These are phyloP conservation scores for Notoglanidium macrostoma DNA, from an alignment of 2,797 vertebrate genomes.

Conservation along the genomic window DNA sequence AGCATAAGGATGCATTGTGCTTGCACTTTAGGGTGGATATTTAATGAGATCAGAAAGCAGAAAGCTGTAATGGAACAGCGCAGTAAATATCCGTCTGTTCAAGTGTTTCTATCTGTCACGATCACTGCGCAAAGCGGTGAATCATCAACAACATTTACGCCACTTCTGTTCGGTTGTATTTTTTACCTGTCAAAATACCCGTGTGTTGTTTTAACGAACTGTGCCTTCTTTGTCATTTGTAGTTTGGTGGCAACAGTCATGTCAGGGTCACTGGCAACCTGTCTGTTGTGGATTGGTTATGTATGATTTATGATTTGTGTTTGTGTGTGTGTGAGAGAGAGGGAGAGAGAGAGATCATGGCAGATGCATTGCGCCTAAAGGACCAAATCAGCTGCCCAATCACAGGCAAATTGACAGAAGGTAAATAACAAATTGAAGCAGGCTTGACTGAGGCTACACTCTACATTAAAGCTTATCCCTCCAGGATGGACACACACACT, in stretches of 20 bases:
- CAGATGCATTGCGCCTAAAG: conserved; percentile 1
- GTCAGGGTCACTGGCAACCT: not conserved
- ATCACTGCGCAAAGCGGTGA: not conserved
- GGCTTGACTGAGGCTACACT: conserved; percentile 42
- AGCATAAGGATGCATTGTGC: not conserved
- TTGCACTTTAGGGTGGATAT: not conserved
- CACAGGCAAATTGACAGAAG: conserved; percentile 33
- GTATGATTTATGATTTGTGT: not conserved
- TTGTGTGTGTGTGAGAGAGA: not conserved
- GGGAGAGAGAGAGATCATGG: too few species aligned
- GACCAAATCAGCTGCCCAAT: conserved; percentile 12
- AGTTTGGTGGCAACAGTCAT: not conserved
- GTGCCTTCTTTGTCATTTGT: not conserved
- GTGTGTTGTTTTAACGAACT: not conserved
- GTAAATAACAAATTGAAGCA: conserved; percentile 19
- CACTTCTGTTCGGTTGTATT: not conserved
- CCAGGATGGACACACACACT: not conserved
- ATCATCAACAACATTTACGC: not conserved
- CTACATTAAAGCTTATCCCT: conserved; percentile 35
- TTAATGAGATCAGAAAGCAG: not conserved
- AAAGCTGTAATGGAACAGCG: not conserved
- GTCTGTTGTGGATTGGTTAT: not conserved
- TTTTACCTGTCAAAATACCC: not conserved
- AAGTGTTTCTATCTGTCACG: not conserved
- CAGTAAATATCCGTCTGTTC: not conserved